Conservation (phyloP, 92 coral and sea anemone species). For the Phenganax stokvisi region DNA sequence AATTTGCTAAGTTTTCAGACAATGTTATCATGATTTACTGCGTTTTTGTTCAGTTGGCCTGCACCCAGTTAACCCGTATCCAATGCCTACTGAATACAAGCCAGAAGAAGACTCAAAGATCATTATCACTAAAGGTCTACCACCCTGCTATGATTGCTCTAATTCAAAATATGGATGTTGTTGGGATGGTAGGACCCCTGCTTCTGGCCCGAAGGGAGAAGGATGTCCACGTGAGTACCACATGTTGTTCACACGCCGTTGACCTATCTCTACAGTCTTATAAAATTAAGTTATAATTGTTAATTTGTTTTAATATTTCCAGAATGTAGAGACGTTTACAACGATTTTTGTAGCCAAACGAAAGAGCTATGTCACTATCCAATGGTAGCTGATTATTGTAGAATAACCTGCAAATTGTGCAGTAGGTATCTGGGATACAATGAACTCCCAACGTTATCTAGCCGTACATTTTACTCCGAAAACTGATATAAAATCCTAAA, state of each 20-base stretch:
- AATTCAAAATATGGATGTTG: conserved; percentile 28
- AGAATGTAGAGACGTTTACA: conserved; percentile 39
- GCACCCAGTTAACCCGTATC: conserved; percentile 11
- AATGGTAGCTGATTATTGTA: conserved; percentile 36
- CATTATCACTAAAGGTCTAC: conserved; percentile 18
- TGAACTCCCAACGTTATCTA: not conserved
- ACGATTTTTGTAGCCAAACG: conserved; percentile 25
- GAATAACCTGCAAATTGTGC: conserved; percentile 36
- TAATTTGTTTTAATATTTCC: not conserved
- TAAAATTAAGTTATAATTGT: not conserved
- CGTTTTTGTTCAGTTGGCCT: not conserved
- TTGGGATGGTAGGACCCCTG: conserved; percentile 41
- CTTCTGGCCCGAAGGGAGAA: conserved; percentile 23
- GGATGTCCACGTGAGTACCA: conserved; percentile 39
- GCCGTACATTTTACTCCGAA: not conserved
- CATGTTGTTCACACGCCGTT: not conserved
- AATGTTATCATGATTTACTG: too few species aligned
- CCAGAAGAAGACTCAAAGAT: not conserved
- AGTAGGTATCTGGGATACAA: conserved; percentile 6
- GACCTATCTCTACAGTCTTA: not conserved
- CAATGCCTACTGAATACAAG: not conserved
- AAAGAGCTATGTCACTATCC: conserved; percentile 38
- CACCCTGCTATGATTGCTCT: conserved; percentile 18
- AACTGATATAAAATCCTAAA: not conserved
- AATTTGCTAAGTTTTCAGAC: too few species aligned